Percentiles rank a stretch among this genome's conserved stretches.
phyloP scores from a whole-genome alignment of 2,113 vertebrate genomes.

The Euleptes europaea region DNA sequence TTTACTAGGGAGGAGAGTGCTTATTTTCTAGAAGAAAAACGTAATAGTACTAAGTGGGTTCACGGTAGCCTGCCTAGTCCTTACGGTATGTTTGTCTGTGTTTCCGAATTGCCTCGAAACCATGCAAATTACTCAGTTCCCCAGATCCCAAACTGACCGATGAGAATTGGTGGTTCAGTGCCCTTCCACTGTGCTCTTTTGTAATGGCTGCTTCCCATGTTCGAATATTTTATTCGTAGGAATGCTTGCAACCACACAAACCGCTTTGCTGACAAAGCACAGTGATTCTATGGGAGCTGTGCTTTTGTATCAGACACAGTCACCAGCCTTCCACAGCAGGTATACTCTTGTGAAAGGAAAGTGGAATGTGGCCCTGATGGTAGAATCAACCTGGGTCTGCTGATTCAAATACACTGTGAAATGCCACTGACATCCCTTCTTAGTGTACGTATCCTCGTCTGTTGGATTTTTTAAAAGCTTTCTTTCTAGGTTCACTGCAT shows the following conservation, averaged over 20 bases:
- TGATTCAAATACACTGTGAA: slow-evolving; percentile 57
- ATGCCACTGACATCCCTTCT: slow-evolving; percentile 65
- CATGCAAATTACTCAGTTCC: not conserved
- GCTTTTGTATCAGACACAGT: not conserved
- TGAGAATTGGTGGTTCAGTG: not conserved
- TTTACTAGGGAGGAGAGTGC: not conserved
- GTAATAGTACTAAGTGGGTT: not conserved
- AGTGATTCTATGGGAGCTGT: not conserved
- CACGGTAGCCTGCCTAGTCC: not conserved
- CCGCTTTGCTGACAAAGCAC: not conserved
- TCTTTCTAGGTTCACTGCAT: slow-evolving; percentile 40
- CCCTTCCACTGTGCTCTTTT: too few species aligned
- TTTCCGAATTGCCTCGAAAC: not conserved
- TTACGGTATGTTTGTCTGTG: not conserved
- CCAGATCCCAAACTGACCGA: not conserved
- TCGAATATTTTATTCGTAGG: not conserved
- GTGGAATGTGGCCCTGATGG: accelerated
- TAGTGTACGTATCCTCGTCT: slow-evolving; percentile 58
- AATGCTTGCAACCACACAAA: not conserved
- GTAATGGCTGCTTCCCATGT: not conserved
- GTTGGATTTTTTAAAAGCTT: slow-evolving; percentile 40
- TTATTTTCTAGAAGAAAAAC: too few species aligned
- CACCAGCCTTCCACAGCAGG: not conserved
- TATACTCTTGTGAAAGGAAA: not conserved
- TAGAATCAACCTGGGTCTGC: slow-evolving; percentile 62